Conservation (phyloP, 2,888 invertebrate genomes). For the Drosophila putrida region DNA sequence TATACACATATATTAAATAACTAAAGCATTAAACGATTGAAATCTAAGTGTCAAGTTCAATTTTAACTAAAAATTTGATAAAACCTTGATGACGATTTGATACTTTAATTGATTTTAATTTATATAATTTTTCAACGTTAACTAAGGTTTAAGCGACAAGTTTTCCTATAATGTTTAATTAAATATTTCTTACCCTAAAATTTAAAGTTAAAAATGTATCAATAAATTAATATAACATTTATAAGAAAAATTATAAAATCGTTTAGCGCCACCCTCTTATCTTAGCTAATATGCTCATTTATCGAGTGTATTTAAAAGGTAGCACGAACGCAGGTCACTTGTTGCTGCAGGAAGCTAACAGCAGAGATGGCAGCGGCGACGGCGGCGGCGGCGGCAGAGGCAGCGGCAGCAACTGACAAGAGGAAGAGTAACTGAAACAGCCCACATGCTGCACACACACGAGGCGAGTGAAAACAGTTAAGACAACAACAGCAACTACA, state of each 20-base stretch:
- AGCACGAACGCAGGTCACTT: conserved; percentile 71
- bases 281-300: conserved; percentile 3
- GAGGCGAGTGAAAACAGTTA: conserved; percentile 78
- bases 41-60: no score
- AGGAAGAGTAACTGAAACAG: conserved; percentile 64
- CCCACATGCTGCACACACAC: conserved; percentile 70
- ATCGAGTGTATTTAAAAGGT: conserved; percentile 61
- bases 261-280: background rate
- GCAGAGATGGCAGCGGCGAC: conserved; percentile 41
- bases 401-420: conserved; percentile 44
- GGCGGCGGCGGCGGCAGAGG: conserved; percentile 10
- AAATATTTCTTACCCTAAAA: no score
- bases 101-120: no score
- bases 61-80: no score
- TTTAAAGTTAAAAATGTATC: background rate
- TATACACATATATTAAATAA: no score
- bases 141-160: no score
- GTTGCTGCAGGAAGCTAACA: conserved; percentile 61
- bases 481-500: conserved; percentile 63
- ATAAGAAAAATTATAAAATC: background rate
- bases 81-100: no score
- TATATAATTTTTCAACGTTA: no score
- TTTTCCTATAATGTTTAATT: no score
- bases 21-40: no score
- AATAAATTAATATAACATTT: background rate